Evolutionary conservation across 37 sponge, comb jelly and placozoan genomes (phyloP).

Genomic region (Lycopodina hypogea): DNA sequence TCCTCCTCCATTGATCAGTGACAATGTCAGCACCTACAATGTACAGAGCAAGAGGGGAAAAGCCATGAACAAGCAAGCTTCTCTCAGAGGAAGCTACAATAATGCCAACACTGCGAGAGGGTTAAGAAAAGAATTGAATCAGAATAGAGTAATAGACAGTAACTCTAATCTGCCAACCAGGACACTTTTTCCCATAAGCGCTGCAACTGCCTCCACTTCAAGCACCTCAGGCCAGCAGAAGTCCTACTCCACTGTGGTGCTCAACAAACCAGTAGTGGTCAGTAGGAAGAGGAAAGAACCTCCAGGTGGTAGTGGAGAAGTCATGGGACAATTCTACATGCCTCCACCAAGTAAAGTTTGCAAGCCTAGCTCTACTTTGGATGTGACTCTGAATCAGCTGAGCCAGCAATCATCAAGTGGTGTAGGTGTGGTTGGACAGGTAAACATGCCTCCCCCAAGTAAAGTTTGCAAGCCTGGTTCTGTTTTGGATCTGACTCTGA

Average conservation of each 20-base stretch:
- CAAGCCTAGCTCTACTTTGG: slow-evolving; percentile 44
- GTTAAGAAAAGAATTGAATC: not conserved
- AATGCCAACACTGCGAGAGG: not conserved
- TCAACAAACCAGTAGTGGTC: not conserved
- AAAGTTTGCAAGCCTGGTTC: slow-evolving; percentile 43
- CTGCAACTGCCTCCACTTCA: slow-evolving; percentile 4
- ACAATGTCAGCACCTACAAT: not conserved
- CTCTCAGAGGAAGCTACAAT: not conserved
- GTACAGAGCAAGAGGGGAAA: not conserved
- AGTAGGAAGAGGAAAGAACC: slow-evolving; percentile 29
- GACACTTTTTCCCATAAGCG: not conserved
- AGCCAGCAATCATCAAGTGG: slow-evolving; percentile 2
- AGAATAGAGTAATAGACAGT: no score
- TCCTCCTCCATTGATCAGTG: slow-evolving; percentile 10
- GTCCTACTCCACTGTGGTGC: not conserved
- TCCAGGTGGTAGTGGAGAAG: not conserved
- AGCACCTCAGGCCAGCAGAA: slow-evolving; percentile 22
- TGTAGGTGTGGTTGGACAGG: not conserved
- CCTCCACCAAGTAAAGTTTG: slow-evolving; percentile 23
- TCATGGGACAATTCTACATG: no score
- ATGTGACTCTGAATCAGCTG: slow-evolving; percentile 43
- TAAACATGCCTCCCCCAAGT: slow-evolving; percentile 1
- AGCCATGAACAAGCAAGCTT: not conserved
- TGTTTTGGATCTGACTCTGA: slow-evolving; percentile 46
- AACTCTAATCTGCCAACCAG: not conserved